phyloP scores from a whole-genome alignment of 2,888 invertebrate genomes.

The Andrena fulva region DNA sequence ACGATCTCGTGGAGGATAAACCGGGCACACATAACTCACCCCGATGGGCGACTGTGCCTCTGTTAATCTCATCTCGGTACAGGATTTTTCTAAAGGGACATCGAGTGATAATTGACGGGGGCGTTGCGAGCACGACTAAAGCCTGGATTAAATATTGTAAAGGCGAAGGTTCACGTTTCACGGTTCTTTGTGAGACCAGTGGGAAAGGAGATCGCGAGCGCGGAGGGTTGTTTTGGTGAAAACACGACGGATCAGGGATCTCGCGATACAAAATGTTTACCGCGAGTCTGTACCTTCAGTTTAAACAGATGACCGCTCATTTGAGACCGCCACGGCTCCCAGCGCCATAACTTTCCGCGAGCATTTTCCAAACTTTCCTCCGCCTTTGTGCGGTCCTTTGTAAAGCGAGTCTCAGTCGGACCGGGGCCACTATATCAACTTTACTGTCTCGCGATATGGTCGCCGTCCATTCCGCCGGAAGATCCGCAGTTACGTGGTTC shows the following conservation, averaged over 20 bases:
- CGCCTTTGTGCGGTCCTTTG: constrained; percentile 30
- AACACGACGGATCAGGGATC: neutral
- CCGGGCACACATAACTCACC: neutral
- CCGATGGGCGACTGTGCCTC: neutral
- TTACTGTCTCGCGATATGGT: constrained; percentile 56
- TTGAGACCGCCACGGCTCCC: constrained; percentile 8
- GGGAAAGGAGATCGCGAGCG: neutral
- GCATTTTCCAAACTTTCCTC: constrained; percentile 49
- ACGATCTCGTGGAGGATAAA: constrained; percentile 45
- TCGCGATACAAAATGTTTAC: neutral
- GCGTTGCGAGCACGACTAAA: no score
- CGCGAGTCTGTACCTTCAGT: neutral
- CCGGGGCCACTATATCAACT: constrained; percentile 58
- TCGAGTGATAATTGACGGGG: no score
- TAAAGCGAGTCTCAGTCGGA: constrained; percentile 27
- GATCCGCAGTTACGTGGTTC: constrained; percentile 37
- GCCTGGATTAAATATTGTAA: no score
- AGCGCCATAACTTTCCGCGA: constrained; percentile 41
- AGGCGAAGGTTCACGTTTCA: no score
- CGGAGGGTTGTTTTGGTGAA: constrained; percentile 2
- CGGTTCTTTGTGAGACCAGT: neutral
- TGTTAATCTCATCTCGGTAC: neutral
- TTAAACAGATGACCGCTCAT: constrained; percentile 13
- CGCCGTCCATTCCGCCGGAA: constrained; percentile 47
- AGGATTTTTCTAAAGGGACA: no score